These are phyloP conservation scores for Myopa testacea DNA, from an alignment of 2,888 invertebrate species.

Conservation along the genomic window DNA sequence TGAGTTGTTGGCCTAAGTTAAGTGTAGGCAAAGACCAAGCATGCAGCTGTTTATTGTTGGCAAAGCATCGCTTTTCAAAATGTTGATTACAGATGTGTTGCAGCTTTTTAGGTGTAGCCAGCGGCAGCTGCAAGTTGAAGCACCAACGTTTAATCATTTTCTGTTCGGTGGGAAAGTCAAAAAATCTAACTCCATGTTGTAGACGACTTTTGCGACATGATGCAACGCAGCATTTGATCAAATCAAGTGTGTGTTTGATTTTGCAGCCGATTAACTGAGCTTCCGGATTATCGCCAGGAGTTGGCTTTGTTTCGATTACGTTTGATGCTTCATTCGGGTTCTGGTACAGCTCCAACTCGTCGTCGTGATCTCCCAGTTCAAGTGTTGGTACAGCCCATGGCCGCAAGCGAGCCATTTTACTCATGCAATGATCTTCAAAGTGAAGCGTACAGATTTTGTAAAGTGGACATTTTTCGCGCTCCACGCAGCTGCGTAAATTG, in stretches of 20 bases:
- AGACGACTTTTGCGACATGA: slow-evolving; percentile 55
- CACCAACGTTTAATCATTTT: slow-evolving; percentile 59
- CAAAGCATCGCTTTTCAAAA: slow-evolving; percentile 60
- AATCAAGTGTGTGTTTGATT: slow-evolving; percentile 49
- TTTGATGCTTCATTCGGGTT: slow-evolving; percentile 20
- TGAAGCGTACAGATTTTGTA: slow-evolving; percentile 49
- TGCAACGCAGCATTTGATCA: slow-evolving; percentile 55
- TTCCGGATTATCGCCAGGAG: slow-evolving; percentile 5
- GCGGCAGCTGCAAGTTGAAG: slow-evolving; percentile 57
- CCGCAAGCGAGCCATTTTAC: slow-evolving; percentile 49
- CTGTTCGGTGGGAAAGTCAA: slow-evolving; percentile 53
- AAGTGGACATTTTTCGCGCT: slow-evolving; percentile 46
- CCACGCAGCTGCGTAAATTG: slow-evolving; percentile 47
- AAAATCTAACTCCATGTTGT: slow-evolving; percentile 59
- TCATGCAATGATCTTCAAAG: slow-evolving; percentile 49
- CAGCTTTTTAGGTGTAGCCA: slow-evolving; percentile 44
- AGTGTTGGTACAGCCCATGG: slow-evolving; percentile 52
- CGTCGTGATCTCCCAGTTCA: slow-evolving; percentile 43
- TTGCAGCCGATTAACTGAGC: slow-evolving; percentile 23
- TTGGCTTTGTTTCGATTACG: neutral
- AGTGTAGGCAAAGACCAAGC: slow-evolving; percentile 60
- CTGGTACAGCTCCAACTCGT: slow-evolving; percentile 12
- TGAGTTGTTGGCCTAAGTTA: slow-evolving; percentile 53
- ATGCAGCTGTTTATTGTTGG: slow-evolving; percentile 57
- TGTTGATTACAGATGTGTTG: slow-evolving; percentile 57